Base-by-base conservation (phyloP, 2,113 vertebrate species). In the Neopipo cinnamomea region DNA sequence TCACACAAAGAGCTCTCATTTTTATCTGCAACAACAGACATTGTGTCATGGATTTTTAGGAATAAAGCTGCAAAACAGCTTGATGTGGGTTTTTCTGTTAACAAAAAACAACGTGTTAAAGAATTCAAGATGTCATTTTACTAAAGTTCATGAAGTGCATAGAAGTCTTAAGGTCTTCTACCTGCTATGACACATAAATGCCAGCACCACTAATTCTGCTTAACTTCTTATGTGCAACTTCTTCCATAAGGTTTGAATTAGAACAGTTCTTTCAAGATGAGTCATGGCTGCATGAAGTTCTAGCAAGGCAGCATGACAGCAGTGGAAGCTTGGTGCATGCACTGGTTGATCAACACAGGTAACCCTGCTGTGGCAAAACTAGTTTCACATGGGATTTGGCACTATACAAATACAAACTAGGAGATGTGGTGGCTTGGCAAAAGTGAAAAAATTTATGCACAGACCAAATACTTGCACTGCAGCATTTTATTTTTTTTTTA, bases 311-410 rank as follows among this genome's bases (percentile, higher is more conserved):
- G 31, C 42, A 11, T 50, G 56, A 92, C 80, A 13, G 1, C 83
- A 52, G 56, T 47, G 52, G 47, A 71, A 39, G 47, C 55, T 85
- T 28, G 8, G 30, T 75, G 42, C 79, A 35, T 78, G 44, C 6
- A 18, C 58, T 91, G 50, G 35, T 96, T 96, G 75, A 81, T 81
- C 86, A 65, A 25, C 52, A 37, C 89, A 95, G 89, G 84, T 96
- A 81, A 33, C 56, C 88, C 91, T 87, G 86, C 93, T 95, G 91
- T 67, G 91, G 61, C 61, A 87, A 85, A 92, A 89, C 39, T 61
- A 33, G 61, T 96, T 91, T 89, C 89, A 81, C n/a, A 33, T 92
- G 86, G 73, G 73, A 72, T 77, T 79, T 72, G 47, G 61, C 76
- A 33, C 16, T 3, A 2, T 31, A 44, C 28, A 71, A 52, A 70